phyloP scores from a whole-genome alignment of 2,797 vertebrate genomes.

The Epinephelus awoara region DNA sequence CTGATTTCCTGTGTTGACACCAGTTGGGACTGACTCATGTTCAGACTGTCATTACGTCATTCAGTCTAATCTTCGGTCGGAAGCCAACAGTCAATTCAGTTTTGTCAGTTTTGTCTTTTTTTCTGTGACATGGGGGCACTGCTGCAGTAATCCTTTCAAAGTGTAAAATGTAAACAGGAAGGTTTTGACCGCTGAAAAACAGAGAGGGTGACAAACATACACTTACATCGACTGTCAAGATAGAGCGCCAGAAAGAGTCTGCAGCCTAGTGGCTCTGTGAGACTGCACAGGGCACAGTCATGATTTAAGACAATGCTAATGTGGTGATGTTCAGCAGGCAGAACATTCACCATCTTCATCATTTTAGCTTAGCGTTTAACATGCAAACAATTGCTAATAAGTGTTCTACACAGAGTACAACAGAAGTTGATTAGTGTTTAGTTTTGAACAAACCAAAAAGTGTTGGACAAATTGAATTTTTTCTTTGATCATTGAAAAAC shows the following conservation, averaged over 20 bases:
- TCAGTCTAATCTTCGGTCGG: conserved; percentile 40
- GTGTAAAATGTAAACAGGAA: conserved; percentile 20
- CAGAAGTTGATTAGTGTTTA: background rate
- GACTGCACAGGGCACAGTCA: background rate
- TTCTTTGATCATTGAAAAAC: background rate
- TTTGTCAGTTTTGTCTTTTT: background rate
- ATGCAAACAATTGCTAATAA: background rate
- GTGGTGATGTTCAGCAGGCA: background rate
- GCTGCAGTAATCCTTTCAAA: conserved; percentile 18
- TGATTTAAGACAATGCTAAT: background rate
- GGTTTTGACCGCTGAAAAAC: conserved; percentile 8
- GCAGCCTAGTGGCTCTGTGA: background rate
- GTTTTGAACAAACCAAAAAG: background rate
- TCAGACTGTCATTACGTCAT: conserved; percentile 14
- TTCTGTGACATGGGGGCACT: background rate
- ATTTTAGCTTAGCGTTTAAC: background rate
- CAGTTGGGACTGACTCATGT: conserved; percentile 2
- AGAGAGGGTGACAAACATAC: background rate
- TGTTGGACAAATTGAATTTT: background rate
- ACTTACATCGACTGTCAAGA: conserved; percentile 9
- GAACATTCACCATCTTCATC: too few relatives aligned
- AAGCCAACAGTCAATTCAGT: conserved; percentile 14
- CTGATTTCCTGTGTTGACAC: conserved; percentile 43
- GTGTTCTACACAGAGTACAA: background rate
- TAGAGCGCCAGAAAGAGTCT: background rate